Evolutionary conservation across 2,888 invertebrate species (phyloP), one percentile per base, ranked within the genome.

Genomic region (Perizoma flavofasciatum): DNA sequence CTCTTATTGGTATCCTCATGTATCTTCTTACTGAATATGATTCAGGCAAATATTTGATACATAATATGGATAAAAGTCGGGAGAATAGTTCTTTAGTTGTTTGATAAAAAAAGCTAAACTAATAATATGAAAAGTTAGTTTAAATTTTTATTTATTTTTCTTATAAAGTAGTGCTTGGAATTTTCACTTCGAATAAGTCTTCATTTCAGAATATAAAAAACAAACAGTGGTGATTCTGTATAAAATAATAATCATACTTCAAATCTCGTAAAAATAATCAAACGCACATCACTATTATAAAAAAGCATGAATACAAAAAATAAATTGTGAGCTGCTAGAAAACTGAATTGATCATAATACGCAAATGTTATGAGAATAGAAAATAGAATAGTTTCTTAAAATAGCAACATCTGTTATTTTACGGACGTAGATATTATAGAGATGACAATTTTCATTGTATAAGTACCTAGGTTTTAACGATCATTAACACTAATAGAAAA

Each of bases 331-430:
- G 64, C 65, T 67, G 63, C 59, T 68, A 64, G 62, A 66, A 65
- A 63, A 63, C 65, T 63, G 55, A 68, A 67, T 60, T 69, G 64
- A 69, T 67, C 65, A 55, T 64, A 54, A 59, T 53, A 64, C 64
- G 55, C 59, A 59, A 58, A 63, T 65, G 65, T 59, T 53, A 50
- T 61, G 66, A 67, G 63, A 51, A 35, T 62, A 58, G 60, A 64
- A 68, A 53, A 65, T 40, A 5, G 6, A 6, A 5, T 5, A 5
- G 43, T 39, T 44, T 40, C 7, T 41, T 22, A n/a, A 34, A 11
- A 54, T 44, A 9, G 6, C 34, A 49, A 34, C 8, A 33, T 5
- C 48, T 46, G 49, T 54, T 2, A 50, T 50, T 49, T 50, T 5
- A 9, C 50, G 35, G 11, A 8, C 22, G 11, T 41, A n/a, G 4